Conservation (phyloP, 2,888 invertebrate species). For the Penaeus monodon region DNA sequence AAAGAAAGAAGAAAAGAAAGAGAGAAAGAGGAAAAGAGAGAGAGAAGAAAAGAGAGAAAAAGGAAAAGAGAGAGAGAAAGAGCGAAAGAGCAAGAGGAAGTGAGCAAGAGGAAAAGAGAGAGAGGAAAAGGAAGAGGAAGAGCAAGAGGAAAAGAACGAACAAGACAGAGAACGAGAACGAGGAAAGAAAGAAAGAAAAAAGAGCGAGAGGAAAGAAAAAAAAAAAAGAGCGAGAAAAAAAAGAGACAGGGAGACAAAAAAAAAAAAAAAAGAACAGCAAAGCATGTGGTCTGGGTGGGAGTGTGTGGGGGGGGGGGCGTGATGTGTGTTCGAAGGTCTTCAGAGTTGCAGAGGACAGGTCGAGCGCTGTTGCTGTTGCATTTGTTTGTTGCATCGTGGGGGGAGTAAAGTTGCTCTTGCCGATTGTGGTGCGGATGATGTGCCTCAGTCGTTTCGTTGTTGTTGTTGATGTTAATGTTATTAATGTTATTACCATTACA, state of each 20-base stretch:
- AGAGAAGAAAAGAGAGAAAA: not conserved
- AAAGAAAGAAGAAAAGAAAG: not conserved
- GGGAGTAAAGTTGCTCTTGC: no score
- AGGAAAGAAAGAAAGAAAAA: not conserved
- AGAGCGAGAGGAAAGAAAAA: not conserved
- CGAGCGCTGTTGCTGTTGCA: no score
- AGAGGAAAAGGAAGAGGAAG: not conserved
- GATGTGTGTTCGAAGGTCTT: no score
- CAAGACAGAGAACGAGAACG: not conserved
- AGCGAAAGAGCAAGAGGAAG: slow-evolving; percentile 15
- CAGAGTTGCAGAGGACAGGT: no score
- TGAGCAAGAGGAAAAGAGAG: no score
- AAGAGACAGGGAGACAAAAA: not conserved
- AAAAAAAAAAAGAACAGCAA: not conserved
- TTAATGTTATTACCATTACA: no score
- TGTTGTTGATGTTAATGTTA: no score
- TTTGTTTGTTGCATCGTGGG: no score
- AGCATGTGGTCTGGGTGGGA: not conserved
- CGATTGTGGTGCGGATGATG: no score
- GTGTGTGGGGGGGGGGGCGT: not conserved
- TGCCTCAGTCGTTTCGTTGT: no score
- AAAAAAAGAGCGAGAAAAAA: not conserved
- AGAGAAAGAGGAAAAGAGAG: slow-evolving; percentile 6
- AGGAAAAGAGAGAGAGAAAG: slow-evolving; percentile 14
- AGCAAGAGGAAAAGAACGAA: not conserved